Evolutionary conservation across 37 sponge, comb jelly and placozoan species (phyloP), one percentile per base, ranked within the genome.

Genomic region (Ephydatia muelleri): DNA sequence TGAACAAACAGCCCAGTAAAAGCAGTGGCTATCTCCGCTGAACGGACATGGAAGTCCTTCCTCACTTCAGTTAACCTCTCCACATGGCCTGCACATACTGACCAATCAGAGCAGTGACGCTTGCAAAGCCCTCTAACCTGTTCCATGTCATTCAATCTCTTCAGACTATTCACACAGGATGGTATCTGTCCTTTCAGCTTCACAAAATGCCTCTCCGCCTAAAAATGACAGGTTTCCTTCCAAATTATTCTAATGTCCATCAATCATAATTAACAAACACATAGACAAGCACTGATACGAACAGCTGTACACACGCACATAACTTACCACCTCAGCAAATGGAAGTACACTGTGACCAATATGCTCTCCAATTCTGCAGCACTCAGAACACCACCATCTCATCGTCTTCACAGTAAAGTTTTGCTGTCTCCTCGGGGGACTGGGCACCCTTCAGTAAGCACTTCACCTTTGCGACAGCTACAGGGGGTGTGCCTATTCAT

Each of bases 331-430:
- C 16, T 85, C 47, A 11, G 26, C 34, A 31, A 85, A 21, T 0
- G 78, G 0, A 21, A 85, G 27, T 0, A 85, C 32, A 3, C 11
- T 28, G 66, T 85, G 85, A 0, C 69, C 85, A 28, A 69, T 29
- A 25, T 85, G 85, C 1, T 12, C 29, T 8, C 68, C 78, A 77
- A 22, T 75, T 30, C 49, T 65, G 69, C 26, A 25, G 36, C 85
- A 85, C 29, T 77, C 78, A 0, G 40, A 34, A 31, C 85, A 85
- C 25, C 47, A 8, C 19, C 3, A 31, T 47, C 0, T 30, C 0
- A 11, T 85, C 85, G 21, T 76, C 78, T 48, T 69, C 23, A 48
- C 85, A 85, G 78, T 64, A 85, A 49, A 77, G 32, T 11, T 19
- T 37, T 14, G 47, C 14, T 2, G 35, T 43, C 78, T 70, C 68